Evolutionary conservation across 2,113 vertebrate genomes (phyloP).

Genomic region (Eira barbara): DNA sequence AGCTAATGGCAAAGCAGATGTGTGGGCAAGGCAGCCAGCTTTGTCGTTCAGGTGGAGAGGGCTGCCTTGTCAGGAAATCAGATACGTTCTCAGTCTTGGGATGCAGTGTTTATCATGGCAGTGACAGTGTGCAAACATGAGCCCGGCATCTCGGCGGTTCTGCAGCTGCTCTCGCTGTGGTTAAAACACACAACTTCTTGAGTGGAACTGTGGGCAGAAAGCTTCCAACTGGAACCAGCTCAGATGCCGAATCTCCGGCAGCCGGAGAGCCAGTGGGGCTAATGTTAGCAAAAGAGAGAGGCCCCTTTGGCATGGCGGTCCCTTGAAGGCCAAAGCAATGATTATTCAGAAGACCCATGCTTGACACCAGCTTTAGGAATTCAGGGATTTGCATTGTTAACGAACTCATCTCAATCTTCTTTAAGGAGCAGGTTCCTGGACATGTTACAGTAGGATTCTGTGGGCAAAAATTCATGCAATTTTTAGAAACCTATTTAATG

Average conservation of each 20-base stretch:
- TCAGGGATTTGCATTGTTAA: not conserved
- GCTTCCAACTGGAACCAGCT: not conserved
- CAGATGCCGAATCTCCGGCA: not conserved
- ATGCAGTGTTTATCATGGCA: not conserved
- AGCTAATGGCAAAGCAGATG: constrained; percentile 9
- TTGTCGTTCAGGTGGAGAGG: constrained; percentile 17
- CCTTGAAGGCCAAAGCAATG: not conserved
- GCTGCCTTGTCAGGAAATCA: not conserved
- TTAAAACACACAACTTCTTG: not conserved
- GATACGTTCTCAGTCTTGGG: not conserved
- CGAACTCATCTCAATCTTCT: not conserved
- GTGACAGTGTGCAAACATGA: not conserved
- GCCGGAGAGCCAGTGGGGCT: not conserved
- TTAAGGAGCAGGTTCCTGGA: not conserved
- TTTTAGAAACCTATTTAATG: not conserved
- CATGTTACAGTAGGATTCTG: not conserved
- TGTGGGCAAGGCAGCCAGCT: not conserved
- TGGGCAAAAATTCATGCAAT: not conserved
- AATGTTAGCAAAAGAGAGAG: not conserved
- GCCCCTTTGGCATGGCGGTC: not conserved
- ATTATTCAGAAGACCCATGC: not conserved
- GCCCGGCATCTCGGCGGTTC: not conserved
- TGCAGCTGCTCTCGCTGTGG: not conserved
- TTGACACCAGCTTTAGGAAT: not conserved
- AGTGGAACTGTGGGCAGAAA: not conserved